A percentile compares a stretch with the other conserved stretches of the same genome.
phyloP scores from a whole-genome alignment of 2,797 vertebrate genomes.

The Pseudocheirus occidentalis region DNA sequence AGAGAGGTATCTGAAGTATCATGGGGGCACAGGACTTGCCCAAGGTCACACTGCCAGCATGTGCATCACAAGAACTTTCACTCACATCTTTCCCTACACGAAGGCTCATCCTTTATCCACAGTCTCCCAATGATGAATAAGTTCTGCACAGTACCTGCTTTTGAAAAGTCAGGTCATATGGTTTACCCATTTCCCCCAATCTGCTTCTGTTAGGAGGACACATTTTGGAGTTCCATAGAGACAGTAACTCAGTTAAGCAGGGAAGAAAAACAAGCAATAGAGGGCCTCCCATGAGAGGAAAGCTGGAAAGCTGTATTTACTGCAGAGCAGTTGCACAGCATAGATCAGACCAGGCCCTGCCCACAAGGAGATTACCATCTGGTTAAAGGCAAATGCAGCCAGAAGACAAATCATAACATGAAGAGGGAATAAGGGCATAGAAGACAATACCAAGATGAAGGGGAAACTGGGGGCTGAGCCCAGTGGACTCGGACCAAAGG shows the following conservation, averaged over 20 bases:
- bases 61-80: neutral
- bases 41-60: too few relatives aligned
- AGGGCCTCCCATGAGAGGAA: neutral
- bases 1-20: neutral
- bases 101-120: neutral
- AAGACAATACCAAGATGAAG: neutral
- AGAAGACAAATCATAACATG: neutral
- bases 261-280: neutral
- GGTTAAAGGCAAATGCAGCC: neutral
- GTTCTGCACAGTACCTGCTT: neutral
- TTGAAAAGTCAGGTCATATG: constrained; percentile 21
- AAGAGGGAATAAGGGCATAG: neutral
- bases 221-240: constrained; percentile 42
- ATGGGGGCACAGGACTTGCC: neutral
- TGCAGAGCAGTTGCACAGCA: too few relatives aligned
- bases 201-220: constrained; percentile 29
- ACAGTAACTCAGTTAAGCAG: constrained; percentile 34
- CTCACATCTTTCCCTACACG: neutral
- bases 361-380: neutral
- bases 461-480: neutral
- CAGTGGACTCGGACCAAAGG: neutral
- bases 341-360: neutral
- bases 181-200: constrained; percentile 38
- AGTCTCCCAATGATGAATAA: neutral
- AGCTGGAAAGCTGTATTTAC: neutral